A percentile compares a stretch with the other conserved stretches of the same genome.
phyloP scores from a whole-genome alignment of 2,797 vertebrate genomes.

The Labroides dimidiatus region DNA sequence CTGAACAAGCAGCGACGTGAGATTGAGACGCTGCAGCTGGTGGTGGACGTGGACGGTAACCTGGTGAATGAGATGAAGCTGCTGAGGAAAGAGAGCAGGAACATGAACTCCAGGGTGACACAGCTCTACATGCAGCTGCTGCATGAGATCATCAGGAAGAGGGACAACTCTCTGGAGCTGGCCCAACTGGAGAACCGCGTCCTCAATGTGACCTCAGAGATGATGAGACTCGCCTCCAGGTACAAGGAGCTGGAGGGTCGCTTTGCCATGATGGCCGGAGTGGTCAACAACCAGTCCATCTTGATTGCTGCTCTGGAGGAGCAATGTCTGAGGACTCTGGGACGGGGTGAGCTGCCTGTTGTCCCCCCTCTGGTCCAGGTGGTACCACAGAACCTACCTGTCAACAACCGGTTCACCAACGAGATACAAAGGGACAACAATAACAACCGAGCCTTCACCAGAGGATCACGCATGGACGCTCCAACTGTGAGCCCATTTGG shows the following conservation, averaged over 20 bases:
- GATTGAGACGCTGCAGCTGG: constrained; percentile 94
- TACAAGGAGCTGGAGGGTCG: constrained; percentile 94
- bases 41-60: constrained; percentile 97
- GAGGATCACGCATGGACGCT: constrained; percentile 86
- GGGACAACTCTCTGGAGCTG: constrained; percentile 97
- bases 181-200: constrained; percentile 97
- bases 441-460: constrained; percentile 86
- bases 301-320: constrained; percentile 93
- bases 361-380: constrained; percentile 97
- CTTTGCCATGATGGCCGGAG: constrained; percentile 89
- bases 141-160: constrained; percentile 98
- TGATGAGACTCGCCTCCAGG: constrained; percentile 92
- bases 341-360: constrained; percentile 86
- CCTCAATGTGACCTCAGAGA: constrained; percentile 96
- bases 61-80: constrained; percentile 98
- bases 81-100: constrained; percentile 96
- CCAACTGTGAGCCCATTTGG: constrained; percentile 91
- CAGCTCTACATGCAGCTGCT: constrained; percentile 99
- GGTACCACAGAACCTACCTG: constrained; percentile 92
- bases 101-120: constrained; percentile 99
- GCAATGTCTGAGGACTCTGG: constrained; percentile 90
- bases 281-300: constrained; percentile 97
- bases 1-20: constrained; percentile 94
- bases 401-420: constrained; percentile 90
- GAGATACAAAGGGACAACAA: constrained; percentile 94